Evolutionary conservation across 2,113 vertebrate genomes (phyloP).

Genomic region (Myrmophylax atrothorax): DNA sequence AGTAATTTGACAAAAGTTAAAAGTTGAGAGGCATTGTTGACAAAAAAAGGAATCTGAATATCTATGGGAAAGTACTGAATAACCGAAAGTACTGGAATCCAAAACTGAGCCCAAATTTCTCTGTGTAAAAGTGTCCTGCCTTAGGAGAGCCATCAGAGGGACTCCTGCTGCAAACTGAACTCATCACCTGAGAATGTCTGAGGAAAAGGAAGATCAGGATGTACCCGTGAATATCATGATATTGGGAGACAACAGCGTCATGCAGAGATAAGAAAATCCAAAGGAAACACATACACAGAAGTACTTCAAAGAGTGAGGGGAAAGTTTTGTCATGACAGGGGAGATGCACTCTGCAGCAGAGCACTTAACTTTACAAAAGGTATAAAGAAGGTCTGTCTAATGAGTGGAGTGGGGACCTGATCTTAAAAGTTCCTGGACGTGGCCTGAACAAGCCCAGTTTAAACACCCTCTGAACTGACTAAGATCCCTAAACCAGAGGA

Average conservation of each 20-base stretch:
- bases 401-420: background rate
- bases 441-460: background rate
- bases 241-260: rapidly evolving
- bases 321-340: background rate
- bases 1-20: background rate
- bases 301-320: background rate
- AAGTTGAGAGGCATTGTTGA: background rate
- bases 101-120: background rate
- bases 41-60: background rate
- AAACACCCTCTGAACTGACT: background rate
- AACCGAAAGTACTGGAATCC: background rate
- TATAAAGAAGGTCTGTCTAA: background rate
- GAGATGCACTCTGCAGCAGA: background rate
- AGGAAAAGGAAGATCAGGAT: background rate
- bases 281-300: background rate
- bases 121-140: background rate
- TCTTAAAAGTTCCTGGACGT: background rate
- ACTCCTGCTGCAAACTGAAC: background rate
- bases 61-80: background rate
- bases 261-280: background rate
- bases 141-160: background rate
- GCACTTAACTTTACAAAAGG: background rate
- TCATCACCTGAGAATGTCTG: background rate
- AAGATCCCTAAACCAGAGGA: background rate
- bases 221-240: background rate